phyloP scores from a whole-genome alignment of 2,113 vertebrate genomes.

The Salvelinus fontinalis region DNA sequence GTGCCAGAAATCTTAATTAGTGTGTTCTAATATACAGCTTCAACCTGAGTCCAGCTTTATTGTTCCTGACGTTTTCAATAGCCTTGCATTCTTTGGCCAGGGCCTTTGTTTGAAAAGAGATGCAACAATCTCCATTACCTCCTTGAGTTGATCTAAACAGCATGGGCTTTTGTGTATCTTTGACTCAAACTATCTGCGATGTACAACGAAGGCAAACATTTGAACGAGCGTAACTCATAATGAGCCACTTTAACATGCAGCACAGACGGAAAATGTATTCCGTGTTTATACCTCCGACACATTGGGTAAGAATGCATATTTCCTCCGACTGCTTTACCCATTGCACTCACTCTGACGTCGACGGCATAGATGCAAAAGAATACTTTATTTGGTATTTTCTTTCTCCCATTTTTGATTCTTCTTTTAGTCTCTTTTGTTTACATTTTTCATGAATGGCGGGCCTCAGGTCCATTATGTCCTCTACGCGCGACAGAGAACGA shows the following conservation, averaged over 20 bases:
- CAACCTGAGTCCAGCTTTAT: constrained; percentile 52
- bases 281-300: constrained; percentile 38
- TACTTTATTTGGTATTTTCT: constrained; percentile 9
- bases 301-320: background rate
- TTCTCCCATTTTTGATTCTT: constrained; percentile 17
- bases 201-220: constrained; percentile 33
- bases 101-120: constrained; percentile 59
- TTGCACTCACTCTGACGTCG: constrained; percentile 14
- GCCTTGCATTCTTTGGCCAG: constrained; percentile 46
- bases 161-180: constrained; percentile 48
- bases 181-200: constrained; percentile 29
- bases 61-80: constrained; percentile 52
- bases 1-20: constrained; percentile 55
- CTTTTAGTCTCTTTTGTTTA: constrained; percentile 29
- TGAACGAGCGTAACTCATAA: constrained; percentile 43
- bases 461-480: background rate
- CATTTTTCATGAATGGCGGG: constrained; percentile 32
- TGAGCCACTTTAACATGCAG: constrained; percentile 48
- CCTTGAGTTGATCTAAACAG: constrained; percentile 51
- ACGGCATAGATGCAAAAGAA: constrained; percentile 42
- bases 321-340: background rate
- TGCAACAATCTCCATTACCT: constrained; percentile 35
- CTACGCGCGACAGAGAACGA: constrained; percentile 8
- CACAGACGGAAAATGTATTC: constrained; percentile 40
- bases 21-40: constrained; percentile 42